Evolutionary conservation across 2,113 vertebrate species (phyloP).

Genomic region (Tragelaphus buxtoni): DNA sequence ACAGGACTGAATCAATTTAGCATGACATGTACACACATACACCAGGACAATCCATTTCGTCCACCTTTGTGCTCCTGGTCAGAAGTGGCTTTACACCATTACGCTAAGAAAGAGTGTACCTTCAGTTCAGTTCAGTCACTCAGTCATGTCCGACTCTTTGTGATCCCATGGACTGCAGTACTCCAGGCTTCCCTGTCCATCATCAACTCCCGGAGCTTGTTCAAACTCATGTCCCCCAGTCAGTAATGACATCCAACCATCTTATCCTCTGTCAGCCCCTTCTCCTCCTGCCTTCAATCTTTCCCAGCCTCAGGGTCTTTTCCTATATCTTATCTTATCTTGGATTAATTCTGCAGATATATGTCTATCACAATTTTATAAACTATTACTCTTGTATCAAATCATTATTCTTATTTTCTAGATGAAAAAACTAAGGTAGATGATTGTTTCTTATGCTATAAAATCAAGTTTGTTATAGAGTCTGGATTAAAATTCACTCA

Average conservation of each 20-base stretch:
- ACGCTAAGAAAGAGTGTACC: background rate
- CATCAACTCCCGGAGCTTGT: background rate
- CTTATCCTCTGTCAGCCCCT: background rate
- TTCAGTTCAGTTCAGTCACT: background rate
- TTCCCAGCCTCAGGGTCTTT: background rate
- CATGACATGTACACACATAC: background rate
- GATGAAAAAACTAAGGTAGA: background rate
- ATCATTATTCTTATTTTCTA: background rate
- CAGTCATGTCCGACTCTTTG: background rate
- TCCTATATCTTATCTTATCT: background rate
- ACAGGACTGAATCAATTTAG: background rate
- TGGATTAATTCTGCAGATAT: background rate
- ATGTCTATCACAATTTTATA: background rate
- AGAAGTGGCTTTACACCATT: background rate
- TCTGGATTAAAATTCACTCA: background rate
- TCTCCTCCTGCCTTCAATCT: background rate
- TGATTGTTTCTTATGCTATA: background rate
- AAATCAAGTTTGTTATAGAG: background rate
- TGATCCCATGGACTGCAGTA: background rate
- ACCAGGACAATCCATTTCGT: fast-evolving
- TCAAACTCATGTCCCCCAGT: background rate
- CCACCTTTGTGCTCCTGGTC: background rate
- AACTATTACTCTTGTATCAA: background rate
- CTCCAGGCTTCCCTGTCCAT: background rate
- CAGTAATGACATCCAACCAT: background rate